Percentiles rank a stretch among this genome's conserved stretches.
These are phyloP conservation scores for Todiramphus chloris DNA, from an alignment of 2,113 vertebrate genomes.

Conservation along the genomic window DNA sequence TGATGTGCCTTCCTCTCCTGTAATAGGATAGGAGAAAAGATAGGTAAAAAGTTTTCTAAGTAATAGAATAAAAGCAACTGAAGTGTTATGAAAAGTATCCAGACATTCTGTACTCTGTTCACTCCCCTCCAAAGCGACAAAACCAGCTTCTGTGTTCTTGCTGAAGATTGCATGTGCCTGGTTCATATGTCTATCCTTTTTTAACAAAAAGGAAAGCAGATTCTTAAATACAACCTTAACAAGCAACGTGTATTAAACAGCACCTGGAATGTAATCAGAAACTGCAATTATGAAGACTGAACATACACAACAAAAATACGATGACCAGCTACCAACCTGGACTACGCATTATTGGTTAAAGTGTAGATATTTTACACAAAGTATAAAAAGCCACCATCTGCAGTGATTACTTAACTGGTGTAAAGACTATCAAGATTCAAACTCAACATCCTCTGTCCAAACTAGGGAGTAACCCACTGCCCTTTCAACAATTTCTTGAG, in stretches of 20 bases:
- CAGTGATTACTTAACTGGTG: not conserved
- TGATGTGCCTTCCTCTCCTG: constrained; percentile 74
- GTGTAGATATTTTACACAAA: not conserved
- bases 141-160: not conserved
- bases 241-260: not conserved
- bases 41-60: not conserved
- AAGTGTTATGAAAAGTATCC: not conserved
- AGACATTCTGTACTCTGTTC: not conserved
- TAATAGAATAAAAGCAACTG: not conserved
- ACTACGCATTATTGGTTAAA: not conserved
- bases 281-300: not conserved
- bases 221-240: not conserved
- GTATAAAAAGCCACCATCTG: not conserved
- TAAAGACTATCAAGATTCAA: not conserved
- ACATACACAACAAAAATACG: not conserved
- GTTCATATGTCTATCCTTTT: not conserved
- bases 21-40: not conserved
- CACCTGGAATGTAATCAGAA: not conserved
- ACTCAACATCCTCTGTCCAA: not conserved
- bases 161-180: not conserved
- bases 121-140: not conserved
- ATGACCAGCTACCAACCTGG: not conserved
- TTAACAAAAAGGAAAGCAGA: not conserved
- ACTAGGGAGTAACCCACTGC: not conserved
- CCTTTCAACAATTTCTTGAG: not conserved